These are phyloP conservation scores for Imbricaverruca yamaguchii DNA, from an alignment of 2,888 invertebrate species.

Conservation along the genomic window DNA sequence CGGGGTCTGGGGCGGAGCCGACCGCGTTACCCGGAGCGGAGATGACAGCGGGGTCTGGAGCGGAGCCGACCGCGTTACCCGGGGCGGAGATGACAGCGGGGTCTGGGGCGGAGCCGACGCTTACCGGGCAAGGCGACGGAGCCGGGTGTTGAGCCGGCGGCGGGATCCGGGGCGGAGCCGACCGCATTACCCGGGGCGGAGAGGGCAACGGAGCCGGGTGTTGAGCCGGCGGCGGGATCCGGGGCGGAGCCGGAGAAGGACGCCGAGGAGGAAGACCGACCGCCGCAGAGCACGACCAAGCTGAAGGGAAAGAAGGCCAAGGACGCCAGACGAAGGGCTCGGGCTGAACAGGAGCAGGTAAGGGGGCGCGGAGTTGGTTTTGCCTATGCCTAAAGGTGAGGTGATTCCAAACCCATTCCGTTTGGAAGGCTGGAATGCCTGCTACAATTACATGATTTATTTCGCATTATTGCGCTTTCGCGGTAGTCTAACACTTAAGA, in stretches of 20 bases:
- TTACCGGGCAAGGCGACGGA: too few species aligned
- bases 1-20: conserved; percentile 6
- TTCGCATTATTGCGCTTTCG: too few species aligned
- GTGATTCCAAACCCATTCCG: too few species aligned
- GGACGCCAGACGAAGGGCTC: not conserved
- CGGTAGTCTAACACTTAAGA: too few species aligned
- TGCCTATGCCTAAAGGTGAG: too few species aligned
- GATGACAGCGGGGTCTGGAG: not conserved
- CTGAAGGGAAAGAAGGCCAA: conserved; percentile 5
- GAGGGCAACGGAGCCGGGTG: not conserved
- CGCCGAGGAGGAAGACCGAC: not conserved
- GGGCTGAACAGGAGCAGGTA: not conserved
- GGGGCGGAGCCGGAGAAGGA: conserved; percentile 11
- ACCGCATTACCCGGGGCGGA: too few species aligned
- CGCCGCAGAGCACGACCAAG: not conserved
- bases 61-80: too few species aligned
- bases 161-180: conserved; percentile 6
- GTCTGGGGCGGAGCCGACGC: conserved; percentile 8
- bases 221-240: not conserved
- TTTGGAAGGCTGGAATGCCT: too few species aligned
- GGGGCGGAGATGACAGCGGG: too few species aligned
- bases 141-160: not conserved
- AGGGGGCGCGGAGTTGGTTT: too few species aligned
- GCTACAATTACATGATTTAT: too few species aligned
- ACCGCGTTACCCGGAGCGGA: too few species aligned